Percentiles rank a stretch among this genome's conserved stretches.
phyloP scores from a whole-genome alignment of 2,113 vertebrate genomes.

The Cepphus grylle region DNA sequence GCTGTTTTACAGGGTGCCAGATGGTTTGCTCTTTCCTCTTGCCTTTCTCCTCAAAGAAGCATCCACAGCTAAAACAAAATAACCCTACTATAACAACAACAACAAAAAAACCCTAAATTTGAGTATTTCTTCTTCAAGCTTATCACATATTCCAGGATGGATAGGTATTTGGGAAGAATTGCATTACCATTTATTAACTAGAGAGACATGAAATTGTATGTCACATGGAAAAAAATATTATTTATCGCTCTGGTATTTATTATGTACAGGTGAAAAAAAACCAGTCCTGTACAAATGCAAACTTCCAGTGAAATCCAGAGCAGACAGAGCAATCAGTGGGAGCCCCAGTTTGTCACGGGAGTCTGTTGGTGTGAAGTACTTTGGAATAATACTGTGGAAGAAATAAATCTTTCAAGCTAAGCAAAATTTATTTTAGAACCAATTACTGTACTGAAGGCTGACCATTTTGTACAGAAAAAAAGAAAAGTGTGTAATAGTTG shows the following conservation, averaged over 20 bases:
- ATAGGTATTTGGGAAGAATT: background rate
- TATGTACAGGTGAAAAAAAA: background rate
- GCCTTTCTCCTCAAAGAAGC: background rate
- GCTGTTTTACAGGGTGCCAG: background rate
- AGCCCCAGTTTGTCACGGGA: background rate
- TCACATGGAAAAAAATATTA: background rate
- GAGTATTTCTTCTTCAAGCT: background rate
- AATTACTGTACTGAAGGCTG: background rate
- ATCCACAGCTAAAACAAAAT: background rate
- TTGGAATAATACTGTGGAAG: background rate
- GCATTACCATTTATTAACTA: background rate
- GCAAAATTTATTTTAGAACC: background rate
- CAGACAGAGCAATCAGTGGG: background rate
- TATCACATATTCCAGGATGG: background rate
- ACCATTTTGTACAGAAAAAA: background rate
- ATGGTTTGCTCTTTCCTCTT: background rate
- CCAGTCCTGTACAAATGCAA: background rate
- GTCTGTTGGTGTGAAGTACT: background rate
- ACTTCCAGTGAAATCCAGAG: background rate
- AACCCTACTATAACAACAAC: background rate
- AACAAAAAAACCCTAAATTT: background rate
- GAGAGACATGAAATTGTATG: background rate
- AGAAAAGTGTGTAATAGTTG: background rate
- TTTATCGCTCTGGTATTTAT: background rate
- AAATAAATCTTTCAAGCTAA: background rate